These are phyloP conservation scores for Drosophila neocordata DNA, from an alignment of 1,140 invertebrate species.

Conservation along the genomic window DNA sequence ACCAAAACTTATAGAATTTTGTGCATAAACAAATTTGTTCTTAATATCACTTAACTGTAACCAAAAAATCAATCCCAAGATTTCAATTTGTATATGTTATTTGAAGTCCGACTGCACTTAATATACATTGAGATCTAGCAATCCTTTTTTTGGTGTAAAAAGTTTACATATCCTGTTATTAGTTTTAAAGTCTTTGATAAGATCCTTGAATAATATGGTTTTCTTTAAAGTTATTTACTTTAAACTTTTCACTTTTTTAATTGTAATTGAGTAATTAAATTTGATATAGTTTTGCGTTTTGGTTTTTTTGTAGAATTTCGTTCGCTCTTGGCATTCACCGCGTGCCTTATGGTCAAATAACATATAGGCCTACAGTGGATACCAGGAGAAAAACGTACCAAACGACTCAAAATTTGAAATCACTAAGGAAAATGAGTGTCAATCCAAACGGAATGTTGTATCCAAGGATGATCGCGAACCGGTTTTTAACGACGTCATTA, in stretches of 20 bases:
- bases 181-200: background rate
- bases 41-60: no score
- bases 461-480: conserved; percentile 37
- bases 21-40: no score
- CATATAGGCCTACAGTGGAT: conserved; percentile 95
- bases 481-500: conserved; percentile 15
- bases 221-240: background rate
- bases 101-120: no score
- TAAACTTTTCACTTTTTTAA: background rate
- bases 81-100: no score
- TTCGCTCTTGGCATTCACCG: conserved; percentile 98
- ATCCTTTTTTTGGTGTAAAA: no score
- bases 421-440: conserved; percentile 14
- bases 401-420: conserved; percentile 37
- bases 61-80: no score
- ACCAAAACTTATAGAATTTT: no score
- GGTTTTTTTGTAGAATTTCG: conserved; percentile 84
- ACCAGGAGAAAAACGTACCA: conserved; percentile 88
- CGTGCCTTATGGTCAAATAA: conserved; percentile 95
- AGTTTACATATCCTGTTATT: no score
- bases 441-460: conserved; percentile 20
- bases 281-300: conserved; percentile 3
- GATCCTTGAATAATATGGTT: background rate
- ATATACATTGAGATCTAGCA: no score
- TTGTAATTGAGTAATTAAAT: background rate